phyloP scores from a whole-genome alignment of 1,140 invertebrate species.

The Fragariocoptes setiger region DNA sequence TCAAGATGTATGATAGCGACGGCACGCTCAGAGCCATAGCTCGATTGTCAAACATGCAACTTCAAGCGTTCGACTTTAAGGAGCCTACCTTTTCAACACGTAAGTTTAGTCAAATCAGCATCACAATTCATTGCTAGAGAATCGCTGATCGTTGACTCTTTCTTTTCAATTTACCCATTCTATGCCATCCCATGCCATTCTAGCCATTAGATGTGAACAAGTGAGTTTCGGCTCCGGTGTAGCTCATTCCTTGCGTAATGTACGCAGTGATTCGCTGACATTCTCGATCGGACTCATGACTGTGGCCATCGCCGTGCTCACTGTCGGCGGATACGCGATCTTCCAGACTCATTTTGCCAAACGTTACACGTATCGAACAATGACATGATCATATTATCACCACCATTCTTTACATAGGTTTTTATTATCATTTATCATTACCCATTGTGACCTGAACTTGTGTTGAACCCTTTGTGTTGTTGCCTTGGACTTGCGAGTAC shows the following conservation, averaged over 20 bases:
- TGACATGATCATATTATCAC: too few relatives aligned
- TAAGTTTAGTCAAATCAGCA: conserved; percentile 10
- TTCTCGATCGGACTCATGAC: conserved; percentile 54
- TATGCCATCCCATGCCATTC: conserved; percentile 11
- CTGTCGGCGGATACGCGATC: conserved; percentile 48
- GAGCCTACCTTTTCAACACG: conserved; percentile 26
- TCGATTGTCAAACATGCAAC: conserved; percentile 20
- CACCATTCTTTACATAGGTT: too few relatives aligned
- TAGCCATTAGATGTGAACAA: conserved; percentile 11
- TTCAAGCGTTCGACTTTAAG: conserved; percentile 32
- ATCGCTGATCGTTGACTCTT: background rate
- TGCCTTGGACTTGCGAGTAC: too few relatives aligned
- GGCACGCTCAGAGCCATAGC: conserved; percentile 13
- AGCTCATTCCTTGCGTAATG: conserved; percentile 9
- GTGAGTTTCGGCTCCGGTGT: conserved; percentile 12
- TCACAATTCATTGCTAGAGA: background rate
- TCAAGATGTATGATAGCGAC: conserved; percentile 11
- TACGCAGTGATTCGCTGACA: conserved; percentile 42
- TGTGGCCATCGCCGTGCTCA: conserved; percentile 38
- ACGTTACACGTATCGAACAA: conserved; percentile 64
- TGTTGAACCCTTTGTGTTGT: too few relatives aligned
- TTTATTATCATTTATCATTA: background rate
- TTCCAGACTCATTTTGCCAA: conserved; percentile 56
- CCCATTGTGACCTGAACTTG: too few relatives aligned
- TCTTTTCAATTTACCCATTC: conserved; percentile 3